These are phyloP conservation scores for Hyaena hyaena DNA, from an alignment of 2,113 vertebrate genomes.

Conservation along the genomic window DNA sequence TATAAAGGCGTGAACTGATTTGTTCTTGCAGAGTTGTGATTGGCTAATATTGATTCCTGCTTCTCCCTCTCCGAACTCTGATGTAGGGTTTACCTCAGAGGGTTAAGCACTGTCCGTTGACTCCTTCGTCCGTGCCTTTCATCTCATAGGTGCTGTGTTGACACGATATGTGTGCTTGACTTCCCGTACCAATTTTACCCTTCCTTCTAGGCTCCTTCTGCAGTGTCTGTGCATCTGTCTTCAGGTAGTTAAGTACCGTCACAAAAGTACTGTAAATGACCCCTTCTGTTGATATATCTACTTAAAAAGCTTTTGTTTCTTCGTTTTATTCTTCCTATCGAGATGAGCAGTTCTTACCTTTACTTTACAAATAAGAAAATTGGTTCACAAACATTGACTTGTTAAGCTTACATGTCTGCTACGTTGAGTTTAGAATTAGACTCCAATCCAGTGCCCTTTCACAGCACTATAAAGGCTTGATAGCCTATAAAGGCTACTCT, in stretches of 20 bases:
- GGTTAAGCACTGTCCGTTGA: not conserved
- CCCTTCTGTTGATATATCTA: not conserved
- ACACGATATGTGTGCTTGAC: not conserved
- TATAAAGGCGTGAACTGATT: not conserved
- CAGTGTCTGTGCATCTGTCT: not conserved
- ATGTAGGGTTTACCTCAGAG: not conserved
- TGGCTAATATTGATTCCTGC: too few species aligned
- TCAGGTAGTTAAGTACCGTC: not conserved
- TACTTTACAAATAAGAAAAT: conserved; percentile 3
- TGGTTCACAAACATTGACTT: not conserved
- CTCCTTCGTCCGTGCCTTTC: not conserved
- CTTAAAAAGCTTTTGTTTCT: not conserved
- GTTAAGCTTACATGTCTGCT: not conserved
- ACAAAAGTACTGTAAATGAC: not conserved
- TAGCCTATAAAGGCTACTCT: not conserved
- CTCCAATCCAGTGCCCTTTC: not conserved
- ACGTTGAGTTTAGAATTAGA: not conserved
- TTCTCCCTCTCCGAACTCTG: not conserved
- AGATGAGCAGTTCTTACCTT: not conserved
- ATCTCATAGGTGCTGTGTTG: not conserved
- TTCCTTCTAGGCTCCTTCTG: not conserved
- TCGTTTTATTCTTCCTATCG: not conserved
- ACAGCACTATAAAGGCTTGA: not conserved
- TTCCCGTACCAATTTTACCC: not conserved
- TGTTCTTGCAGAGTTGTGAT: not conserved